These are phyloP conservation scores for Anisognathus igniventris DNA, from an alignment of 2,797 vertebrate genomes.

Conservation along the genomic window DNA sequence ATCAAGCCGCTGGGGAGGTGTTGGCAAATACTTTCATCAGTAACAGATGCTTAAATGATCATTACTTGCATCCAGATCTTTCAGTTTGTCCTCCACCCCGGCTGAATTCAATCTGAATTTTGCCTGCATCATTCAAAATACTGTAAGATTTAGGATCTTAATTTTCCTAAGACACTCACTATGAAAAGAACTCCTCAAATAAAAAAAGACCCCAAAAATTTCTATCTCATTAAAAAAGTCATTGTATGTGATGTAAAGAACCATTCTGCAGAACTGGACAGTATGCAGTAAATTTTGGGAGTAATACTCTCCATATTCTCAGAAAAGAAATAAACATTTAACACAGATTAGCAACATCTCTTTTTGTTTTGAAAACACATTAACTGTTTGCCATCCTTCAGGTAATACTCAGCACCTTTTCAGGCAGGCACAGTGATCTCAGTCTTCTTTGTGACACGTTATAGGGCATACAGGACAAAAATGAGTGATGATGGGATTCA, in stretches of 20 bases:
- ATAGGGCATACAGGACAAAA: background rate
- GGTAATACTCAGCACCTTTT: background rate
- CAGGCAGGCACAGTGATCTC: background rate
- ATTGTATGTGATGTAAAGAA: background rate
- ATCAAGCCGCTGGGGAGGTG: background rate
- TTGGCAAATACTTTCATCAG: background rate
- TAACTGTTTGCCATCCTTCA: background rate
- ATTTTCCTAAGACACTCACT: background rate
- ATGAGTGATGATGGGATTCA: background rate
- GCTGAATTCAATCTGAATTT: background rate
- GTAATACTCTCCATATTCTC: background rate
- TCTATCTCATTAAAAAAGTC: background rate
- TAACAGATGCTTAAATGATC: background rate
- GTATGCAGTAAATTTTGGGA: background rate
- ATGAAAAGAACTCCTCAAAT: background rate
- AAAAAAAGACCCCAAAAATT: background rate
- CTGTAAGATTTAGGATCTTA: background rate
- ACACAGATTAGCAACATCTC: accelerated
- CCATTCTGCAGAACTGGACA: background rate
- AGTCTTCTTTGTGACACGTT: background rate
- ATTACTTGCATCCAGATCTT: background rate
- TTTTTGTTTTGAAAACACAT: background rate
- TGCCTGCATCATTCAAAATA: background rate
- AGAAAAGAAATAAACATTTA: background rate
- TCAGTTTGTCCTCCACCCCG: background rate